phyloP scores from a whole-genome alignment of 2,888 invertebrate genomes.

The Syrphus vitripennis region DNA sequence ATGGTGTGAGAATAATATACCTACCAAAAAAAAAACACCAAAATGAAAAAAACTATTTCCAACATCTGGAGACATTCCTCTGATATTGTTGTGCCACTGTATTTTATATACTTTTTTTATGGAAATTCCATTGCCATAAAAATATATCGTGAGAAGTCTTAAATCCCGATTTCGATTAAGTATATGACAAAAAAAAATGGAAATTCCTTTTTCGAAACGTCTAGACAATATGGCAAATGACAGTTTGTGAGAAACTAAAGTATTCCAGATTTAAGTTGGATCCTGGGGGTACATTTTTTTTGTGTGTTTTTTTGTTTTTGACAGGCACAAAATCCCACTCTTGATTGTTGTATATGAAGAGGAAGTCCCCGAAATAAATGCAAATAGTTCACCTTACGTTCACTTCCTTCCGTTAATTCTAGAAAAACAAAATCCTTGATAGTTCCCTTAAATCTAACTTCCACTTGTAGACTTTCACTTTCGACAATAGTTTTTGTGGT shows the following conservation, averaged over 20 bases:
- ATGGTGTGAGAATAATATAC: conserved; percentile 75
- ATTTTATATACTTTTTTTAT: conserved; percentile 30
- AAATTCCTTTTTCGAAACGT: conserved; percentile 54
- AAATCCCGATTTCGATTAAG: conserved; percentile 58
- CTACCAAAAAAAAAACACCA: neutral
- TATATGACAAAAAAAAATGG: conserved; percentile 35
- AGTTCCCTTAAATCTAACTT: conserved; percentile 8
- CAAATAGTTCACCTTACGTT: conserved; percentile 46
- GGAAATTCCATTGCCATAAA: conserved; percentile 1
- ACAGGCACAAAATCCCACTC: neutral
- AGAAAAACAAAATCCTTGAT: conserved; percentile 17
- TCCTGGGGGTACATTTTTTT: conserved; percentile 36
- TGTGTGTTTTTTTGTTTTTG: neutral
- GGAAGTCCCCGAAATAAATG: conserved; percentile 5
- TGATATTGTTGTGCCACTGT: neutral
- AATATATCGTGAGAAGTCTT: conserved; percentile 59
- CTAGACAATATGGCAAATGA: conserved; percentile 64
- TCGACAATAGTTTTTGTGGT: neutral
- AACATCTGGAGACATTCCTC: conserved; percentile 65
- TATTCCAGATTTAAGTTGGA: conserved; percentile 6
- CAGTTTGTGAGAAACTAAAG: conserved; percentile 58
- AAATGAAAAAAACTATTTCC: conserved; percentile 13
- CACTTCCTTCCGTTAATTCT: conserved; percentile 58
- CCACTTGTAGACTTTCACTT: conserved; percentile 23
- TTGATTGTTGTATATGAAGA: no score